Evolutionary conservation across 2,113 vertebrate genomes (phyloP).

Genomic region (Embiotoca jacksoni): DNA sequence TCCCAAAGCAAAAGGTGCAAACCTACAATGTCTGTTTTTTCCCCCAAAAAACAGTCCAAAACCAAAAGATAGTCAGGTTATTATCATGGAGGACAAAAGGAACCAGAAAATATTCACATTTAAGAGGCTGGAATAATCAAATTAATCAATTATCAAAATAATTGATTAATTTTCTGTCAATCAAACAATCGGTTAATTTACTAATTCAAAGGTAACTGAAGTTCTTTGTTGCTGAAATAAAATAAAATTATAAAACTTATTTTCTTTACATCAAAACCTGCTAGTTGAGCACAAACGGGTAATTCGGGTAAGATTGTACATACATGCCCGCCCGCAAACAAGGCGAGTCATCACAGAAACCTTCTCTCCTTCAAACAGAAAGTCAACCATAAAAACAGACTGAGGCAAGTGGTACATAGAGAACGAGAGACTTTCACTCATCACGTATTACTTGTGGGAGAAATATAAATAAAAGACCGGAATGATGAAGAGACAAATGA

Average conservation of each 20-base stretch:
- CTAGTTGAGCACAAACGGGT: conserved; percentile 5
- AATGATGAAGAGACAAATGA: conserved; percentile 53
- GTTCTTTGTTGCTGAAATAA: background rate
- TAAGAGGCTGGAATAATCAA: no score
- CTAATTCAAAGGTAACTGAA: no score
- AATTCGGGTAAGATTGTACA: background rate
- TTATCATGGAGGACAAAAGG: no score
- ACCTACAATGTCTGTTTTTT: no score
- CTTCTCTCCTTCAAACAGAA: conserved; percentile 1
- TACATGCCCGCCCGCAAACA: conserved; percentile 26
- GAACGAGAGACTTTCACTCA: conserved; percentile 45
- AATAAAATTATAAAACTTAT: background rate
- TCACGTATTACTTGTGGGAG: conserved; percentile 55
- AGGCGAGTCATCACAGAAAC: conserved; percentile 49
- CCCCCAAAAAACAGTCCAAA: no score
- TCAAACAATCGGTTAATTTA: no score
- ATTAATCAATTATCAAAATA: no score
- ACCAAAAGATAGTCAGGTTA: no score
- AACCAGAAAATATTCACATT: no score
- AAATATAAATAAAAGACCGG: conserved; percentile 51
- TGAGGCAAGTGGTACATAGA: conserved; percentile 29
- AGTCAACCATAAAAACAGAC: conserved; percentile 30
- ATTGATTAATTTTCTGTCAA: no score
- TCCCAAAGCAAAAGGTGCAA: no score
- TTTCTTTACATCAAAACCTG: conserved; percentile 3